Conservation (phyloP, 2,113 vertebrate species). For the Tonatia bakeri region DNA sequence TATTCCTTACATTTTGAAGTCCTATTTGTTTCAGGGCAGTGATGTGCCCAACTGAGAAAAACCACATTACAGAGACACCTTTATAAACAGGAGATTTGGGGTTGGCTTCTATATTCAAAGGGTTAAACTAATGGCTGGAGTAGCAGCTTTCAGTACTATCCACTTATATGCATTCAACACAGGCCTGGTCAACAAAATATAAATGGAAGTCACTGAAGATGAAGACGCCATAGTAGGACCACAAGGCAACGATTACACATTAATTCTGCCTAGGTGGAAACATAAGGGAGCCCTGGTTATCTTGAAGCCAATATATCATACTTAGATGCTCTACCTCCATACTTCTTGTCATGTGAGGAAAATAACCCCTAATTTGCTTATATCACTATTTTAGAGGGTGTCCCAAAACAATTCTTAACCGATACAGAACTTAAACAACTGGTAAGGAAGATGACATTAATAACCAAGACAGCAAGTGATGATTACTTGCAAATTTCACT, state of each 20-base stretch:
- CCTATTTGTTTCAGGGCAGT: neutral
- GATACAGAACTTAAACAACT: neutral
- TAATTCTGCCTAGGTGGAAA: neutral
- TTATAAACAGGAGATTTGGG: neutral
- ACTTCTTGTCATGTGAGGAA: neutral
- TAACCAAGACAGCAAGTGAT: neutral
- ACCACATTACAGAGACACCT: neutral
- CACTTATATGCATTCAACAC: neutral
- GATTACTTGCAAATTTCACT: neutral
- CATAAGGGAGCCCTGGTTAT: neutral
- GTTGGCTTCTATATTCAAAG: neutral
- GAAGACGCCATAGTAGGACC: neutral
- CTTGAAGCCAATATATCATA: neutral
- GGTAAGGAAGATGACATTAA: neutral
- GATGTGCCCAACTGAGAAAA: neutral
- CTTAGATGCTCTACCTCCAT: neutral
- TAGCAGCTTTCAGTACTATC: neutral
- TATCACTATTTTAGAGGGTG: neutral
- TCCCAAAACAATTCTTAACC: neutral
- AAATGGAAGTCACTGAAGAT: neutral
- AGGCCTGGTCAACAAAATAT: neutral
- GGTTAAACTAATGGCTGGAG: neutral
- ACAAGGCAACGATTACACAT: neutral
- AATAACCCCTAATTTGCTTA: neutral
- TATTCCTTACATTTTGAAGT: slow-evolving; percentile 4